A percentile compares a stretch with the other conserved stretches of the same genome.
These are phyloP conservation scores for Notodonta dromedarius DNA, from an alignment of 2,888 invertebrate genomes.

Conservation along the genomic window DNA sequence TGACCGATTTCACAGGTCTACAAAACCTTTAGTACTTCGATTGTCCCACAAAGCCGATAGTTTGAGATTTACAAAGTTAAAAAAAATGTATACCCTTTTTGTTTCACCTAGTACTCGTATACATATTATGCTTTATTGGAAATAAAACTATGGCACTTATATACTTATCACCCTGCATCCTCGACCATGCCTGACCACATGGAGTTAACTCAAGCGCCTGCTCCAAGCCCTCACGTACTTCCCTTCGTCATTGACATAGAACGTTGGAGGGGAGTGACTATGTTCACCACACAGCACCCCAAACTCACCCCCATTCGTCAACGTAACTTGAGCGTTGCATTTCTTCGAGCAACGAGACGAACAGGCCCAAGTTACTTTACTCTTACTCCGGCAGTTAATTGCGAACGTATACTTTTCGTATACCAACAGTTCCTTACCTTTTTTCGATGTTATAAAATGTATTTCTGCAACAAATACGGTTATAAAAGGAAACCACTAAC, in stretches of 20 bases:
- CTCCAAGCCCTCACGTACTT: slow-evolving; percentile 54
- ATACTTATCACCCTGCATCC: no score
- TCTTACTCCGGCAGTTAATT: slow-evolving; percentile 57
- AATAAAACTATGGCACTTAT: no score
- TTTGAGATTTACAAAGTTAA: no score
- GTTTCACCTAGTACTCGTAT: no score
- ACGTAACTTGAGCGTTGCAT: slow-evolving; percentile 62
- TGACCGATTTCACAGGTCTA: no score
- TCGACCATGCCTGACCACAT: not conserved
- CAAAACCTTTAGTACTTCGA: no score
- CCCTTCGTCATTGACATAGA: slow-evolving; percentile 60
- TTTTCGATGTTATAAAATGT: slow-evolving; percentile 69
- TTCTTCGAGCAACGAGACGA: slow-evolving; percentile 69
- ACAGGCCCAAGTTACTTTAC: slow-evolving; percentile 61
- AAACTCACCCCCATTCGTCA: slow-evolving; percentile 55
- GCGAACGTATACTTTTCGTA: slow-evolving; percentile 67
- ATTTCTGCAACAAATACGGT: slow-evolving; percentile 60
- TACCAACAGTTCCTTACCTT: slow-evolving; percentile 62
- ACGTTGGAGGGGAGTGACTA: slow-evolving; percentile 65
- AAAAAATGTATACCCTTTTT: no score
- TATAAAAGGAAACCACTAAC: no score
- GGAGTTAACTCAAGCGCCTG: slow-evolving; percentile 14
- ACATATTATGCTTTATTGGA: no score
- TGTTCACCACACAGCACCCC: slow-evolving; percentile 53
- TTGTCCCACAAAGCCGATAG: no score